Evolutionary conservation across 53 echinoderm and acorn worm genomes (phyloP), one percentile per base, ranked within the genome.

Genomic region (Mesocentrotus franciscanus): DNA sequence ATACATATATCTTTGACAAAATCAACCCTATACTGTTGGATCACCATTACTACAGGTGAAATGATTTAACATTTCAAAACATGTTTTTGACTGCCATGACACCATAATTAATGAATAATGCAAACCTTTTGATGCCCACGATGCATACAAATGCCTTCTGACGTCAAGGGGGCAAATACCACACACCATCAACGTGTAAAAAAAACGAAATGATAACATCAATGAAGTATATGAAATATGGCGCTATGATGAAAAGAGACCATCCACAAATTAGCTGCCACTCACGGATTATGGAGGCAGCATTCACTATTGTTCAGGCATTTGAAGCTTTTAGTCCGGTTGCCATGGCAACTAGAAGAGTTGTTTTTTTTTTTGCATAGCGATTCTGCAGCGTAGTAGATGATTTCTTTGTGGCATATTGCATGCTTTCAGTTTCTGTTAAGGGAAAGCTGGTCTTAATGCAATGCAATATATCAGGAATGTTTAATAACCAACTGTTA

Each of bases 281-380:
- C 87, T 58, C 26, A n/a, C n/a, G 58, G 9, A 12, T 87, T 59
- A 87, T 85, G 56, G 58, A 85, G 85, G 55, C 56, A 29, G 87
- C 87, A 87, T 18, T 10, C 56, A 10, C 87, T 27, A n/a, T 87
- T 87, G 58, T 87, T 87, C 58, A 87, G 57, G 8, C 27, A 7
- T 87, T n/a, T 2, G 27, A 87, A 87, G 87, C 57, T 87, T 87
- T 87, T 87, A 87, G 87, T 87, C 13, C 27, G 15, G 87, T 87
- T 87, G 26, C 87, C 59, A 87, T 87, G 87, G 87, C 0, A 59
- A 87, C 87, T 8, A 4, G 29, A n/a, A 57, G n/a, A 58, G 26
- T n/a, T n/a, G n/a, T n/a, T n/a, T n/a, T n/a, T n/a, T n/a, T 57
- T 56, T 56, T n/a, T 49, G 26, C 58, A 26, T 87, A 27, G 26